Percentiles rank a stretch among this genome's conserved stretches.
Evolutionary conservation across 2,797 vertebrate species (phyloP).

Genomic region (Muscicapa striata): DNA sequence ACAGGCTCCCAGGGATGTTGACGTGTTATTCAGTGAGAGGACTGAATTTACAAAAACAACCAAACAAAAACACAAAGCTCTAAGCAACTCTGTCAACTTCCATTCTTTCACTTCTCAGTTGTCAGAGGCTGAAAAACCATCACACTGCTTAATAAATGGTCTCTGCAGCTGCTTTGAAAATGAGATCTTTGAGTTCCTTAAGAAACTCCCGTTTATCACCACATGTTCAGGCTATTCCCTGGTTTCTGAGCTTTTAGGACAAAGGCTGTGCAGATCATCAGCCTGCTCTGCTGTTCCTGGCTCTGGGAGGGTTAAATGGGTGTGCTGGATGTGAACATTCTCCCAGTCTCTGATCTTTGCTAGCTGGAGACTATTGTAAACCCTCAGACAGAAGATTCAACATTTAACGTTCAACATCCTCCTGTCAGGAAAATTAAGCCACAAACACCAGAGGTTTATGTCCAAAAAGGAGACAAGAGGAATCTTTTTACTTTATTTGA

Average conservation of each 20-base stretch:
- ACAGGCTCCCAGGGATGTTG: not conserved
- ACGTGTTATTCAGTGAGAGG: not conserved
- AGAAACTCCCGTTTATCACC: not conserved
- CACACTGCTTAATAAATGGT: not conserved
- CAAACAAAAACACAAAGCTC: not conserved
- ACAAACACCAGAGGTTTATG: no score
- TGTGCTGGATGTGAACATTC: not conserved
- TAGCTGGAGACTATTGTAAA: not conserved
- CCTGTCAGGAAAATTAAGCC: no score
- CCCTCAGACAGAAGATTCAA: not conserved
- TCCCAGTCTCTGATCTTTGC: not conserved
- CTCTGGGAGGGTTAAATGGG: not conserved
- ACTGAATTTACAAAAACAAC: not conserved
- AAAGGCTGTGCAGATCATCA: not conserved
- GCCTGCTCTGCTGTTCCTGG: not conserved
- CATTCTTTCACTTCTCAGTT: not conserved
- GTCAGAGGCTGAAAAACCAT: not conserved
- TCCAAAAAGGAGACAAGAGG: no score
- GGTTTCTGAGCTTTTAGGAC: not conserved
- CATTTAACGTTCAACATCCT: not conserved
- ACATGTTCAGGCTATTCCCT: not conserved
- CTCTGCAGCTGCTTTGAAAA: not conserved
- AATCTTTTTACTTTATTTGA: no score
- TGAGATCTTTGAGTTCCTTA: not conserved
- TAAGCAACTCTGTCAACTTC: not conserved